phyloP scores from a whole-genome alignment of 2,113 vertebrate genomes.

The Phylloscopus whistleri region DNA sequence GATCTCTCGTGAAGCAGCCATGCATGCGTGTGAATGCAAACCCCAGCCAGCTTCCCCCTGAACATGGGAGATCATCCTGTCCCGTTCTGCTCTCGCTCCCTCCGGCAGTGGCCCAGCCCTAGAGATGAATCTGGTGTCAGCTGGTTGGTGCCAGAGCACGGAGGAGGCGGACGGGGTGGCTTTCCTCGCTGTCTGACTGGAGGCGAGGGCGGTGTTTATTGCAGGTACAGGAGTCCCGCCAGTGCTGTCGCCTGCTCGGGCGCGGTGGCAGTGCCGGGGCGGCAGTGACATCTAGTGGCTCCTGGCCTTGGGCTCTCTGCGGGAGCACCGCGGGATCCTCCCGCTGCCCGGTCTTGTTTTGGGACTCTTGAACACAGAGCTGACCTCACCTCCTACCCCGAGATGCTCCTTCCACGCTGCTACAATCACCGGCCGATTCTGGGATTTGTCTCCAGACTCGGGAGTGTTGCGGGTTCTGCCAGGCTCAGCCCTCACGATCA shows the following conservation, averaged over 20 bases:
- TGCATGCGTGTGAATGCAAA: fast-evolving
- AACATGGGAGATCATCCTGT: fast-evolving
- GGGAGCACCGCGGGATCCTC: not conserved
- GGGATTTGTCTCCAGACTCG: not conserved
- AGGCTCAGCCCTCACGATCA: not conserved
- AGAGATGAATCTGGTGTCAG: too few relatives aligned
- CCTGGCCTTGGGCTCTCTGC: not conserved
- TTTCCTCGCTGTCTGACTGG: not conserved
- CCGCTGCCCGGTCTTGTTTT: not conserved
- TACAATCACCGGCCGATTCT: fast-evolving
- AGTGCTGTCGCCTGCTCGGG: not conserved
- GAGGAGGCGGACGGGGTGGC: not conserved
- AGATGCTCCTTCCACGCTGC: not conserved
- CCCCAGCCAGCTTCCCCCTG: not conserved
- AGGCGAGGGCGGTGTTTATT: not conserved
- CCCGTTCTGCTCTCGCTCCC: not conserved
- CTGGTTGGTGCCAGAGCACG: not conserved
- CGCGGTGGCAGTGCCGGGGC: not conserved
- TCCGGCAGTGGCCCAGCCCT: not conserved
- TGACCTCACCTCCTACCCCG: fast-evolving
- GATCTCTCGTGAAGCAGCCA: not conserved
- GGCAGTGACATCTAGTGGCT: constrained; percentile 70
- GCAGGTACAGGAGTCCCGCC: not conserved
- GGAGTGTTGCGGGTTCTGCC: not conserved
- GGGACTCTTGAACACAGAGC: not conserved